Evolutionary conservation across 1,140 invertebrate genomes (phyloP), one percentile per base, ranked within the genome.

Genomic region (Dolichoris vasculosae): DNA sequence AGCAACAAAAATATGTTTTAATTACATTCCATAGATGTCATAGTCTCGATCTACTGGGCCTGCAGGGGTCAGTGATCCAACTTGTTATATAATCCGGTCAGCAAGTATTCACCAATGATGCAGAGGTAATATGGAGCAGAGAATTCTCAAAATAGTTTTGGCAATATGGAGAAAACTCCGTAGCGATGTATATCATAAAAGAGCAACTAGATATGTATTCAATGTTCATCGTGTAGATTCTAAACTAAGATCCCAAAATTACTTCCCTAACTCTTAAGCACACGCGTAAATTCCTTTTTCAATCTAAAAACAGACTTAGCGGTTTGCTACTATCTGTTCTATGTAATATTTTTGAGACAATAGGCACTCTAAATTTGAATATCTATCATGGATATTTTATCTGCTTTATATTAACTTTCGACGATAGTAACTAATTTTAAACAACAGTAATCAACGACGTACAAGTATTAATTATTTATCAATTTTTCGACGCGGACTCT

Each of bases 141-240:
- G 86, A 85, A 89, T 89, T 92, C 90, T 91, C 89, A 91, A 92
- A 92, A 92, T 92, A 92, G 90, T 91, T 90, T 88, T 87, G 79
- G 87, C 69, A 88, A 79, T 79, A 83, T 75, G 51, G 85, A 86
- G 76, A 79, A 73, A 83, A 83, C 38, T 83, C 23, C 23, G 73
- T 73, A 79, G 46, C 15, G 30, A 82, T 40, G 38, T 38, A 71
- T 73, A 48, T 73, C 75, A 86, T 82, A 69, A 86, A 82, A 82
- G 79, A 82, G 38, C 51, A 69, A 86, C 32, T 86, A 69, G 64
- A 80, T 82, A 64, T 38, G 8, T 48, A 55, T 77, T 48, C 20
- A 84, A 73, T 64, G 17, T 69, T 75, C 77, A 73, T 79, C 30
- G 15, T 32, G 23, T 59, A n/a, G 38, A 82, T 83, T 79, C 43